Base-by-base conservation (phyloP, 1,140 invertebrate genomes). In the Homalodisca vitripennis region DNA sequence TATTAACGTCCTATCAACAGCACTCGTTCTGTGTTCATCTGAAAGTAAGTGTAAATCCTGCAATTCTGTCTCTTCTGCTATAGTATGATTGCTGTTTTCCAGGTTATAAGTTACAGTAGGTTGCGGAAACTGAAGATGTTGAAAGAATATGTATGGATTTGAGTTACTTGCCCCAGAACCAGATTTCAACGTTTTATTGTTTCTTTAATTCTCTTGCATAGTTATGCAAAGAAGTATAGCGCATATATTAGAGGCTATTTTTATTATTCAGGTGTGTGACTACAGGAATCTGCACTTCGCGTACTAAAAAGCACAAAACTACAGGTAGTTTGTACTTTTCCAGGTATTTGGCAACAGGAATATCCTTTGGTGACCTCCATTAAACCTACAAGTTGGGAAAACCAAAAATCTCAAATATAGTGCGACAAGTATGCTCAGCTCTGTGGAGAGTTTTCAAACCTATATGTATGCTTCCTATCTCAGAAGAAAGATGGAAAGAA, bases 301-400 rank as follows among this genome's bases (percentile, higher is more conserved):
- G 6, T 17, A 6, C 34, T 41, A 41, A 10, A 41, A 41, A 41
- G 34, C 17, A 41, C 6, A 53, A 53, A 53, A 53, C 12, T 24
- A 53, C 48, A 53, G 12, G 22, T 53, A 14, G 26, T 63, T 24
- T 62, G 57, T 73, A 72, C 70, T 64, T 48, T 75, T 73, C 24
- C 65, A 76, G 71, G 69, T 76, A 74, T 63, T 66, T 76, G 6
- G 75, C 73, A 17, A 71, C 30, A 51, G 72, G 75, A 47, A 65
- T 57, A 32, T 70, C 72, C 20, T 74, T 75, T 47, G 71, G 62
- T 32, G 74, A 76, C 60, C 30, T 76, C 31, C 71, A 74, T 60
- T 72, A 73, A 47, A 46, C 60, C 34, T 75, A 74, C 48, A 55
- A 73, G 34, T 26, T 76, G 24, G 73, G 74, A 10, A 69, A 68